Evolutionary conservation across 2,888 invertebrate species (phyloP).

Genomic region (Cheilosia impressa): DNA sequence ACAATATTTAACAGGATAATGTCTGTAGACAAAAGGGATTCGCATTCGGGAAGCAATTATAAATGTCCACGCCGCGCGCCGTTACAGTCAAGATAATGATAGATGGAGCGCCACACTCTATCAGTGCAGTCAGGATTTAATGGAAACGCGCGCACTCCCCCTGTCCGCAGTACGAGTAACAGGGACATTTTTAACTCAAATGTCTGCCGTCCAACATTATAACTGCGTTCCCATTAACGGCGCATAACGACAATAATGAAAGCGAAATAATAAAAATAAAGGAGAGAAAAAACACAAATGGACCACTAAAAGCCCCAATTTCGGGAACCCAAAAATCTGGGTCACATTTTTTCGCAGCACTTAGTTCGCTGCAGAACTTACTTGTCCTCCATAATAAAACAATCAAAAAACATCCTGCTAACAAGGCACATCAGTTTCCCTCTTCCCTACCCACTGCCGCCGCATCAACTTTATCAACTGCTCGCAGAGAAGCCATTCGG

Average conservation of each 20-base stretch:
- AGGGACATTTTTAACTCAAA: constrained; percentile 44
- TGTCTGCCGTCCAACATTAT: constrained; percentile 33
- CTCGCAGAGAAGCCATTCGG: constrained; percentile 39
- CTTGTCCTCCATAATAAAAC: constrained; percentile 49
- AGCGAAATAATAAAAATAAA: constrained; percentile 50
- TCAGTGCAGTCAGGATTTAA: constrained; percentile 35
- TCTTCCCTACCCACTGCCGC: neutral
- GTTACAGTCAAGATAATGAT: constrained; percentile 58
- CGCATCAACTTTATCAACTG: neutral
- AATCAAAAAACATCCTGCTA: constrained; percentile 59
- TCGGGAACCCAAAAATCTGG: constrained; percentile 49
- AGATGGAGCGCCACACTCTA: constrained; percentile 49
- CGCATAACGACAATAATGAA: constrained; percentile 61
- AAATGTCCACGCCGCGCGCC: constrained; percentile 37
- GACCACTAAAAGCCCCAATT: constrained; percentile 69
- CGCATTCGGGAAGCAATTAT: constrained; percentile 56
- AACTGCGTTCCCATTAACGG: constrained; percentile 45
- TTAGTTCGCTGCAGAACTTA: constrained; percentile 46
- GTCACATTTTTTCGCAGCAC: constrained; percentile 64
- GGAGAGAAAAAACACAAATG: constrained; percentile 35
- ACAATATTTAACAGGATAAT: constrained; percentile 63
- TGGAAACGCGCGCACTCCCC: constrained; percentile 19
- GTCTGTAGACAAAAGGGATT: constrained; percentile 68
- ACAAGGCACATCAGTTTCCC: constrained; percentile 43
- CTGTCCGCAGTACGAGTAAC: neutral